phyloP scores from a whole-genome alignment of 1,140 invertebrate genomes.

The Trissolcus basalis region DNA sequence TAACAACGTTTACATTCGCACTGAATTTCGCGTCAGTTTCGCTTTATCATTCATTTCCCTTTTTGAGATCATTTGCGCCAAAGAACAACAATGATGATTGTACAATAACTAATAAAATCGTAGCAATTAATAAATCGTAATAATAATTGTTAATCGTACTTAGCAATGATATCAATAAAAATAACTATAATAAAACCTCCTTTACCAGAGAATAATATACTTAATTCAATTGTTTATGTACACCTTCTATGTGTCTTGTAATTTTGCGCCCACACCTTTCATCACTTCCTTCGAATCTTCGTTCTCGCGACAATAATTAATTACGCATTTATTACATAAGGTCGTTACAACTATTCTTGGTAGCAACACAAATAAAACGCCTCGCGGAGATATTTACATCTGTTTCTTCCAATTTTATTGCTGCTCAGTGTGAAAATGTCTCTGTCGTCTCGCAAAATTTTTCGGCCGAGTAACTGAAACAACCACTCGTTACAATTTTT shows the following conservation, averaged over 20 bases:
- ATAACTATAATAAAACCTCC: conserved; percentile 66
- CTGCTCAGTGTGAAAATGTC: conserved; percentile 43
- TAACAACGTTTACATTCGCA: conserved; percentile 40
- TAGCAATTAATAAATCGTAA: conserved; percentile 51
- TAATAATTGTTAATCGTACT: conserved; percentile 58
- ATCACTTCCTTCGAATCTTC: conserved; percentile 2
- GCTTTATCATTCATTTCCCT: conserved; percentile 40
- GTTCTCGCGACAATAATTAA: conserved; percentile 54
- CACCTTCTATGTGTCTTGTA: conserved; percentile 61
- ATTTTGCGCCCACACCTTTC: conserved; percentile 21
- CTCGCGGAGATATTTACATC: conserved; percentile 71
- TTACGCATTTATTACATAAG: conserved; percentile 67
- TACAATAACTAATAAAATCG: conserved; percentile 63
- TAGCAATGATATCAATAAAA: conserved; percentile 68
- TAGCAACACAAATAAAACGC: conserved; percentile 72
- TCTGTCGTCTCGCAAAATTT: conserved; percentile 46
- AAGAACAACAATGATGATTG: conserved; percentile 70
- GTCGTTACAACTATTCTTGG: conserved; percentile 65
- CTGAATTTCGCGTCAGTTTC: conserved; percentile 10
- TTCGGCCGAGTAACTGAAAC: no score
- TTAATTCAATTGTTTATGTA: conserved; percentile 69
- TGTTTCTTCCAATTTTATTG: conserved; percentile 49
- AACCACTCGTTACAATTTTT: no score
- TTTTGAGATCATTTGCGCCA: conserved; percentile 72
- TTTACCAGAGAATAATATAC: conserved; percentile 70